Conservation (phyloP, 2,888 invertebrate genomes). For the Chesias legatella region DNA sequence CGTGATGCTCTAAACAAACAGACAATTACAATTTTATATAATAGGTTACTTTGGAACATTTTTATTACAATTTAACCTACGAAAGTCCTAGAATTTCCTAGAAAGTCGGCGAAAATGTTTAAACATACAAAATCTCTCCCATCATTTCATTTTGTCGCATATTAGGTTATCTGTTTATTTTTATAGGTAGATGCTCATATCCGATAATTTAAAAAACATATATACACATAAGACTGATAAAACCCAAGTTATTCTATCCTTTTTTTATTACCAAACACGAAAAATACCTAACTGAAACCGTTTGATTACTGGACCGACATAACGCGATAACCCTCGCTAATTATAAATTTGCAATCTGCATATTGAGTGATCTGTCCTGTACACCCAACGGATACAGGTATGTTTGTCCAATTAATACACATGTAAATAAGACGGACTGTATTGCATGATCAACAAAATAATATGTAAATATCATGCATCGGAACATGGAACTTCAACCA, state of each 20-base stretch:
- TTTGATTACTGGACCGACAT: conserved; percentile 60
- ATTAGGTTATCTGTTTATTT: too few species aligned
- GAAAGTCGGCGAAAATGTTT: too few species aligned
- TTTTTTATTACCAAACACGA: conserved; percentile 17
- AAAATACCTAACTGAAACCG: conserved; percentile 62
- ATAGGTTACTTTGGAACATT: too few species aligned
- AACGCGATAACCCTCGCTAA: conserved; percentile 56
- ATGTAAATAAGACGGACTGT: conserved; percentile 1
- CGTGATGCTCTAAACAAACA: too few species aligned
- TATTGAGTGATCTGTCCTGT: conserved; percentile 26
- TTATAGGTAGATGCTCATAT: too few species aligned
- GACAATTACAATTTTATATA: too few species aligned
- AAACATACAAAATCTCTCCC: too few species aligned
- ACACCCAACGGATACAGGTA: conserved; percentile 1
- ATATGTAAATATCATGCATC: background rate
- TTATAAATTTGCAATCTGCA: conserved; percentile 53
- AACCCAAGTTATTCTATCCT: conserved; percentile 4
- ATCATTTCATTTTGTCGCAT: too few species aligned
- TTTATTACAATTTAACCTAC: too few species aligned
- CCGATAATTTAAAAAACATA: too few species aligned
- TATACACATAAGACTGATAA: background rate
- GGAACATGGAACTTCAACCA: too few species aligned
- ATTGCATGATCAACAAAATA: conserved; percentile 4
- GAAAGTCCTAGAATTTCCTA: too few species aligned
- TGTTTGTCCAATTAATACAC: conserved; percentile 17